Conservation (phyloP, 23 tunicate species). For the Phallusia fumigata region DNA sequence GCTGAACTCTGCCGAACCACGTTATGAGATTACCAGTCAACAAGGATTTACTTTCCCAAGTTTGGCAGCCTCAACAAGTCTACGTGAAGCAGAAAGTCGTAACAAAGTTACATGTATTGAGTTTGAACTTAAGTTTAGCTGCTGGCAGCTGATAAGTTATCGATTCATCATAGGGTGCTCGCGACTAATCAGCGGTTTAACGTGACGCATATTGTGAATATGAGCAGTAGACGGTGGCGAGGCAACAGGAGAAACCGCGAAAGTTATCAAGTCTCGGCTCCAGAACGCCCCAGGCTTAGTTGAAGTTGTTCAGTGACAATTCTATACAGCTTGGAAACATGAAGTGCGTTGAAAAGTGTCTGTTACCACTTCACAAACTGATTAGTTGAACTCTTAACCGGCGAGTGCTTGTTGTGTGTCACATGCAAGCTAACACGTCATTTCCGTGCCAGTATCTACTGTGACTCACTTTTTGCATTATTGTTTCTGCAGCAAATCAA, state of each 20-base stretch:
- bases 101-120: too few relatives aligned
- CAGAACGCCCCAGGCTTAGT: background rate
- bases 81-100: too few relatives aligned
- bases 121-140: too few relatives aligned
- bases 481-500: background rate
- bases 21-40: too few relatives aligned
- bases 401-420: background rate
- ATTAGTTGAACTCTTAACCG: background rate
- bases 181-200: background rate
- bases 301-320: background rate
- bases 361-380: background rate
- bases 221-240: background rate
- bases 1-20: too few relatives aligned
- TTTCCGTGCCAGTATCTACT: background rate
- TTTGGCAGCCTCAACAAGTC: too few relatives aligned
- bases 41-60: too few relatives aligned
- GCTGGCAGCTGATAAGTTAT: too few relatives aligned
- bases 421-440: background rate
- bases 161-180: background rate
- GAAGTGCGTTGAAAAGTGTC: background rate
- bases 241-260: background rate
- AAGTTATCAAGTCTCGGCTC: background rate
- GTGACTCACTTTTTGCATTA: background rate
- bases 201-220: constrained; percentile 1
- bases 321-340: background rate